Evolutionary conservation across 1,140 invertebrate species (phyloP).

Genomic region (Drusus annulatus): DNA sequence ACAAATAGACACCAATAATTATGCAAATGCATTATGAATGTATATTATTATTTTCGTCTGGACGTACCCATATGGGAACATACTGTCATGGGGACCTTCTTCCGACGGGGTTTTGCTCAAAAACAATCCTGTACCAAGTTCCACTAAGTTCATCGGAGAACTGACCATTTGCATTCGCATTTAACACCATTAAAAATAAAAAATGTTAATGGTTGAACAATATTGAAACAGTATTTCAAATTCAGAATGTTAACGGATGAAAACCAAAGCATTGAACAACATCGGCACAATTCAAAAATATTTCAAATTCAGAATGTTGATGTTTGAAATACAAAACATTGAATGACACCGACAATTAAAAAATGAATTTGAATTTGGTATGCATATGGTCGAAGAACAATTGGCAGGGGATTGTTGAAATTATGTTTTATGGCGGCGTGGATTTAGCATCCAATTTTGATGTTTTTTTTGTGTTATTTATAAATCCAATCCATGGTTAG

Average conservation of each 20-base stretch:
- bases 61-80: conserved; percentile 68
- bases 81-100: conserved; percentile 72
- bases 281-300: no score
- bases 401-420: not conserved
- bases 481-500: conserved; percentile 52
- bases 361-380: not conserved
- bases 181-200: not conserved
- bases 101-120: conserved; percentile 89
- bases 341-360: no score
- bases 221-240: no score
- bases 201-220: no score
- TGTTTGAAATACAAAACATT: not conserved
- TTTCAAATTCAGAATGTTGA: not conserved
- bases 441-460: conserved; percentile 28
- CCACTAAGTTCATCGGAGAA: conserved; percentile 91
- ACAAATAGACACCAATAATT: conserved; percentile 43
- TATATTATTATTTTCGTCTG: conserved; percentile 21
- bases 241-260: not conserved
- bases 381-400: conserved; percentile 2
- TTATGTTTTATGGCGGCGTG: not conserved
- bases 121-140: conserved; percentile 89
- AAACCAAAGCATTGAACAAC: no score
- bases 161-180: conserved; percentile 65
- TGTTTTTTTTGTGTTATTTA: not conserved
- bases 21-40: conserved; percentile 21